Evolutionary conservation across 2,113 vertebrate genomes (phyloP).

Genomic region (Centropus bengalensis): DNA sequence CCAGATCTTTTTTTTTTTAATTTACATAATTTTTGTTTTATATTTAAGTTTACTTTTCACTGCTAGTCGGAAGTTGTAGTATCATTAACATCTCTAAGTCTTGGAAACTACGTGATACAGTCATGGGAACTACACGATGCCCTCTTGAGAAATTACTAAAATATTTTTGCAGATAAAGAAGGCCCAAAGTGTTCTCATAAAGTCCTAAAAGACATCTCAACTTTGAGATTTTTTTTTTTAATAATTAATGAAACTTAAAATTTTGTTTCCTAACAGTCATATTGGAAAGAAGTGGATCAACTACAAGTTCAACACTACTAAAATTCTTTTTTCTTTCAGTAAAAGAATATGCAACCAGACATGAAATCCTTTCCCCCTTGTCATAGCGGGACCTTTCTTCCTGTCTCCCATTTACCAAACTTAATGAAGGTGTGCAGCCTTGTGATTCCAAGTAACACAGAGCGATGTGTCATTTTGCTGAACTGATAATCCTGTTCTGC

Average conservation of each 20-base stretch:
- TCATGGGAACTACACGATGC: too few species aligned
- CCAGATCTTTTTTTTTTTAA: neutral
- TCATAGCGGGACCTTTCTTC: neutral
- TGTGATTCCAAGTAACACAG: neutral
- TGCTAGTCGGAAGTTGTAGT: neutral
- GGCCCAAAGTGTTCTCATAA: neutral
- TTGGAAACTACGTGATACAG: neutral
- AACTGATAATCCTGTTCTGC: neutral
- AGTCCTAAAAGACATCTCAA: neutral
- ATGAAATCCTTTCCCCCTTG: neutral
- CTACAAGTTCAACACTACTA: neutral
- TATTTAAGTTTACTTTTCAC: neutral
- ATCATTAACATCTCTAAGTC: neutral
- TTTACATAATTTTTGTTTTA: fast-evolving
- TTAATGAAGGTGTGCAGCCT: neutral
- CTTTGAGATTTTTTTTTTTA: neutral
- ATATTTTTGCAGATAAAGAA: neutral
- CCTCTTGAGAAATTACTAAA: neutral
- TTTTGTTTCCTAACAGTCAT: neutral
- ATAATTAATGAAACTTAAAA: neutral
- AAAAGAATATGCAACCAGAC: neutral
- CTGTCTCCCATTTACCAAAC: neutral
- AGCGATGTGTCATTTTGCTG: neutral
- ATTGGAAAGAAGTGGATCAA: neutral
- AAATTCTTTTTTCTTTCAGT: neutral